Percentiles rank a stretch among this genome's conserved stretches.
phyloP scores from a whole-genome alignment of 1,140 invertebrate species.

The Bactericera cockerelli region DNA sequence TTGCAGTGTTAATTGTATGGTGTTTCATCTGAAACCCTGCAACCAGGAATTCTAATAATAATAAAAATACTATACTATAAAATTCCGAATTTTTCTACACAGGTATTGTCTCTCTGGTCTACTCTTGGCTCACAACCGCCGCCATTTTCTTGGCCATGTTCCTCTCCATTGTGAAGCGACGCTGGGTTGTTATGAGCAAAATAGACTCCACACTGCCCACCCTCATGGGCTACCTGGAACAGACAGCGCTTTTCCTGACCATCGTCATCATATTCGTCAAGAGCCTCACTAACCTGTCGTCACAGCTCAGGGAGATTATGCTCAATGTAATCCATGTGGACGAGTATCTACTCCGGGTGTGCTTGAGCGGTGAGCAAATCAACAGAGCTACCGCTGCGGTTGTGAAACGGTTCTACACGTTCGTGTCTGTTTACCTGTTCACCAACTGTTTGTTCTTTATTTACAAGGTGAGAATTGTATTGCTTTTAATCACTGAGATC shows the following conservation, averaged over 20 bases:
- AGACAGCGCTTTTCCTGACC: background rate
- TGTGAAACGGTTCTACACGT: background rate
- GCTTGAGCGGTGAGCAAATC: background rate
- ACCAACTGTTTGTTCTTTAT: conserved; percentile 2
- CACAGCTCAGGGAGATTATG: background rate
- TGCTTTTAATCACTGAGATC: too few species aligned
- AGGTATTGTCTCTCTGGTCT: background rate
- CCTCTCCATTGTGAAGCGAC: background rate
- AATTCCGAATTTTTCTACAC: too few species aligned
- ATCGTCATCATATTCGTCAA: background rate
- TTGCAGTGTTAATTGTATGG: too few species aligned
- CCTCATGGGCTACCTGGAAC: background rate
- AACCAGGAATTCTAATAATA: too few species aligned
- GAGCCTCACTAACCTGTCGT: background rate
- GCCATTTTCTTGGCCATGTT: background rate
- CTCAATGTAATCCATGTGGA: background rate
- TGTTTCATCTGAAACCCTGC: too few species aligned
- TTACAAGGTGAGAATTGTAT: background rate
- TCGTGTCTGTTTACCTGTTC: background rate
- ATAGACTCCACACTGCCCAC: background rate
- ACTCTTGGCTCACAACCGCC: background rate
- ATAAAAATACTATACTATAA: too few species aligned
- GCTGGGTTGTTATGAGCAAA: background rate
- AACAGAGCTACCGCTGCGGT: background rate
- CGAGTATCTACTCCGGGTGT: background rate